phyloP scores from a whole-genome alignment of 2,797 vertebrate genomes.

The Pipistrellus nathusii region DNA sequence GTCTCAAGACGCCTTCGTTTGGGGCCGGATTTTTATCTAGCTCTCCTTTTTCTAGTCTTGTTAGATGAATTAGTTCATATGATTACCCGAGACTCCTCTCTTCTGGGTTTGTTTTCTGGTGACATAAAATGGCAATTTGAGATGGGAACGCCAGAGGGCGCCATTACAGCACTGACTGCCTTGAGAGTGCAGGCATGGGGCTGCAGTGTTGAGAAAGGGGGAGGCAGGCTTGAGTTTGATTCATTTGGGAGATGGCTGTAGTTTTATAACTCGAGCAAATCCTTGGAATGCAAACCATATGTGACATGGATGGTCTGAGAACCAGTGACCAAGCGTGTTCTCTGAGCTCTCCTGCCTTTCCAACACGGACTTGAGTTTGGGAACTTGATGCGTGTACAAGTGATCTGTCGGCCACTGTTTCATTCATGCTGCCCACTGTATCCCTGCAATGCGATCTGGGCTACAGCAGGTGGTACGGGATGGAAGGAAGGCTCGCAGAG shows the following conservation, averaged over 20 bases:
- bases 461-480: conserved; percentile 71
- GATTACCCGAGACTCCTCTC: background rate
- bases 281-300: conserved; percentile 15
- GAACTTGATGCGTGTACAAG: conserved; percentile 68
- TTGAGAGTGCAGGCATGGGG: background rate
- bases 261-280: conserved; percentile 15
- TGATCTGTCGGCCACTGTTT: conserved; percentile 66
- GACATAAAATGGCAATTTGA: conserved; percentile 20
- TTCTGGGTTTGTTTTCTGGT: conserved; percentile 39
- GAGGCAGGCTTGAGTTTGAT: background rate
- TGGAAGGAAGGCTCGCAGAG: conserved; percentile 28
- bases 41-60: background rate
- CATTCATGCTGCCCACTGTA: conserved; percentile 64
- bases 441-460: conserved; percentile 75
- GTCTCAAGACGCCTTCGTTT: background rate
- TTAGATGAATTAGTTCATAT: conserved; percentile 46
- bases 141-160: conserved; percentile 74
- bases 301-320: background rate
- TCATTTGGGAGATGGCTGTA: background rate
- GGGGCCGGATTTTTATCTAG: conserved; percentile 10
- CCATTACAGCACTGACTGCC: conserved; percentile 37
- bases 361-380: conserved; percentile 31
- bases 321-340: background rate
- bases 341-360: background rate
- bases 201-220: background rate